phyloP scores from a whole-genome alignment of 2,797 vertebrate species.

The Cirrhinus mrigala region DNA sequence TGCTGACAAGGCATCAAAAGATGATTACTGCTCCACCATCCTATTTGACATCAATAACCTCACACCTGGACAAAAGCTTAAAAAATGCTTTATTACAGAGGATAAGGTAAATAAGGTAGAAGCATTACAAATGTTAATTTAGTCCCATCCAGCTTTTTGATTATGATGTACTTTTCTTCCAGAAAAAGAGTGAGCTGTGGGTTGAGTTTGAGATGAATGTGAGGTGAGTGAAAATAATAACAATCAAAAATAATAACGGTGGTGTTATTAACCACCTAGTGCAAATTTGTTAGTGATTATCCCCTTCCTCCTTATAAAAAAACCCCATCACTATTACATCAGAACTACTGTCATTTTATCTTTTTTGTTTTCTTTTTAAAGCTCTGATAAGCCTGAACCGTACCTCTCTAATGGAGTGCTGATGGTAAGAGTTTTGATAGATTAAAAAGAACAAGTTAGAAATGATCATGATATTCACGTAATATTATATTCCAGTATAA shows the following conservation, averaged over 20 bases:
- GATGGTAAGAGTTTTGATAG: conserved; percentile 75
- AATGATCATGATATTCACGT: too few relatives aligned
- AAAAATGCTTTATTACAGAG: conserved; percentile 75
- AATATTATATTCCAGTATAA: too few relatives aligned
- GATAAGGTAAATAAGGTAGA: conserved; percentile 66
- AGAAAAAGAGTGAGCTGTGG: conserved; percentile 77
- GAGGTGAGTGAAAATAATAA: conserved; percentile 75
- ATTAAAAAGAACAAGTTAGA: too few relatives aligned
- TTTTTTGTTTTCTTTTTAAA: conserved; percentile 67
- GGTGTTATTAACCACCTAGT: background rate
- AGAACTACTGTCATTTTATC: background rate
- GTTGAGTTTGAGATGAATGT: conserved; percentile 81
- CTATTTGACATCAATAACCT: conserved; percentile 82
- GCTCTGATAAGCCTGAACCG: conserved; percentile 68
- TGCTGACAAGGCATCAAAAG: conserved; percentile 74
- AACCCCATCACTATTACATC: background rate
- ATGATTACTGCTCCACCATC: conserved; percentile 78
- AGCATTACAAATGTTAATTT: background rate
- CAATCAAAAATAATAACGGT: background rate
- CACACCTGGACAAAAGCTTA: conserved; percentile 70
- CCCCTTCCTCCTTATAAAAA: background rate
- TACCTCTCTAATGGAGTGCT: conserved; percentile 85
- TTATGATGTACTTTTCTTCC: background rate
- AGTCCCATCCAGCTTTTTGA: background rate
- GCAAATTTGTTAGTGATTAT: too few relatives aligned